These are phyloP conservation scores for Chrysogorgia sp. DNA, from an alignment of 92 coral and sea anemone species.

Conservation along the genomic window DNA sequence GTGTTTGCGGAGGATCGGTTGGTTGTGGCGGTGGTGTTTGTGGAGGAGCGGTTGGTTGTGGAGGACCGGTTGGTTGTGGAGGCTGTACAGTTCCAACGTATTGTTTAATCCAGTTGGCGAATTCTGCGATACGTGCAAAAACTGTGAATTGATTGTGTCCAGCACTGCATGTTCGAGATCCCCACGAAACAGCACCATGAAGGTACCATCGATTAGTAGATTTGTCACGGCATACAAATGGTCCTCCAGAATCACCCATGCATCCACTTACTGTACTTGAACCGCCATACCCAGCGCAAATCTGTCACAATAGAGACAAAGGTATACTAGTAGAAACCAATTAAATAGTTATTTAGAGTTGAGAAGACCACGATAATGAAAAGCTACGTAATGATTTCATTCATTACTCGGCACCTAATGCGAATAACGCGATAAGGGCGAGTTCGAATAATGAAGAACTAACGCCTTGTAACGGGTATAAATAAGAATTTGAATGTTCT, in stretches of 20 bases:
- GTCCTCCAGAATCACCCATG: constrained; percentile 84
- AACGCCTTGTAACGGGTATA: too few relatives aligned
- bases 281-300: constrained; percentile 79
- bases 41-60: constrained; percentile 29
- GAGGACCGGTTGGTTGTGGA: neutral
- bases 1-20: constrained; percentile 38
- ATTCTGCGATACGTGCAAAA: constrained; percentile 73
- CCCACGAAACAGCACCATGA: constrained; percentile 84
- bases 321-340: too few relatives aligned
- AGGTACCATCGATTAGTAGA: constrained; percentile 45
- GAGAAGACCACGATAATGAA: too few relatives aligned
- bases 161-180: constrained; percentile 76
- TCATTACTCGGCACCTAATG: too few relatives aligned
- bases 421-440: too few relatives aligned
- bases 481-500: too few relatives aligned
- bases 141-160: constrained; percentile 77
- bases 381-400: too few relatives aligned
- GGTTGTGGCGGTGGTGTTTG: constrained; percentile 54
- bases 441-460: too few relatives aligned
- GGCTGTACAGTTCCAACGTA: constrained; percentile 50
- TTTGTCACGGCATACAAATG: constrained; percentile 75
- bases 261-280: constrained; percentile 79
- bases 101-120: constrained; percentile 66
- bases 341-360: too few relatives aligned
- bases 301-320: constrained; percentile 22